phyloP scores from a whole-genome alignment of 1,140 invertebrate genomes.

The Phymastichus coffea region DNA sequence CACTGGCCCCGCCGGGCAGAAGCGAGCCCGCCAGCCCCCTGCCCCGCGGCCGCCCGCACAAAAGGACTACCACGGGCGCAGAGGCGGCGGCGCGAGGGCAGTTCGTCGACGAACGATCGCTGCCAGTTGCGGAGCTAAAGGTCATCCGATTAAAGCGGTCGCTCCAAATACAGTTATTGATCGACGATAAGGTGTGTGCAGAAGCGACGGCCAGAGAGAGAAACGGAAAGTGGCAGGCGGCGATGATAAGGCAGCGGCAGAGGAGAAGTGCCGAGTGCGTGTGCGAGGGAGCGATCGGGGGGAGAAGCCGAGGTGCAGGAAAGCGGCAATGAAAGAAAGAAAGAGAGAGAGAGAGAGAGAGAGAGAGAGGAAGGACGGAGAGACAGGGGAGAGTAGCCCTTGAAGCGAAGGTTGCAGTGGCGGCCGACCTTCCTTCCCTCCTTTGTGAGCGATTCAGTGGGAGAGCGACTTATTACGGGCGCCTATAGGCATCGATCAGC shows the following conservation, averaged over 20 bases:
- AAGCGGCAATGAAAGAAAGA: not conserved
- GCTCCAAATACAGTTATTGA: too few species aligned
- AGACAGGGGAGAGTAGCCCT: slow-evolving; percentile 34
- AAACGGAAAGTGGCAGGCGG: slow-evolving; percentile 27
- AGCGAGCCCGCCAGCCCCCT: not conserved
- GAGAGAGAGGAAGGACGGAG: not conserved
- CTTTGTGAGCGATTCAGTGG: too few species aligned
- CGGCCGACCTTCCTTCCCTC: slow-evolving; percentile 39
- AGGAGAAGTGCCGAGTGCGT: slow-evolving; percentile 22
- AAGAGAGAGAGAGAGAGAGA: not conserved
- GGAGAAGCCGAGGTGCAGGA: not conserved
- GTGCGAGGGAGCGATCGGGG: slow-evolving; percentile 23
- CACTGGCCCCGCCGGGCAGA: slow-evolving; percentile 55
- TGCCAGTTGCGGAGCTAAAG: too few species aligned
- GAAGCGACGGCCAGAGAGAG: too few species aligned
- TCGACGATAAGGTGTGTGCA: too few species aligned
- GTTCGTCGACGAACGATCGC: too few species aligned
- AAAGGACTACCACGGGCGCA: slow-evolving; percentile 32
- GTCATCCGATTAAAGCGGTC: too few species aligned
- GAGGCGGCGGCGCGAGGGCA: slow-evolving; percentile 13
- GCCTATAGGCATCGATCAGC: not conserved
- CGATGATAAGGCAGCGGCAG: slow-evolving; percentile 27
- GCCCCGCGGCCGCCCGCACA: slow-evolving; percentile 6
- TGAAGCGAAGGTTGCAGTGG: slow-evolving; percentile 50
- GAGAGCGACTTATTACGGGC: too few species aligned